Conservation (phyloP, 2,797 vertebrate genomes). For the Momotus momota region DNA sequence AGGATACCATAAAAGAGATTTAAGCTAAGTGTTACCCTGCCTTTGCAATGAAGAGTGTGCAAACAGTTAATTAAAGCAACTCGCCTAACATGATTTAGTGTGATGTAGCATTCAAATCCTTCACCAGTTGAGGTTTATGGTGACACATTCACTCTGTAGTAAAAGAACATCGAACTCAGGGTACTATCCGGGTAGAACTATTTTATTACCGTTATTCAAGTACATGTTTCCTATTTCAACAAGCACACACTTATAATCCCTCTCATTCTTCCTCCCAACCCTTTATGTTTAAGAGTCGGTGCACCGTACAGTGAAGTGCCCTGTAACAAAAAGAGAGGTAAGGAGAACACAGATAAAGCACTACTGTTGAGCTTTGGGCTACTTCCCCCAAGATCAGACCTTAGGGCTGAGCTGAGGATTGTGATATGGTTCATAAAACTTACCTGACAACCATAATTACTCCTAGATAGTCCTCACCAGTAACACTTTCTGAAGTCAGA, state of each 20-base stretch:
- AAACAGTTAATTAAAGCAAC: conserved; percentile 55
- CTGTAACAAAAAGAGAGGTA: neutral
- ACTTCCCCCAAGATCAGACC: neutral
- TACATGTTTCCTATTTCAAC: neutral
- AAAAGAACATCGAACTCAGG: neutral
- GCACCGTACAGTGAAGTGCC: neutral
- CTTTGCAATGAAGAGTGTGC: conserved; percentile 17
- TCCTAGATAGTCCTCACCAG: neutral
- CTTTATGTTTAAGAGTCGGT: neutral
- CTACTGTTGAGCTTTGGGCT: neutral
- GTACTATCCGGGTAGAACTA: neutral
- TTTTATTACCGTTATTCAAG: conserved; percentile 1
- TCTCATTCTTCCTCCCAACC: neutral
- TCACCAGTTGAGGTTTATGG: neutral
- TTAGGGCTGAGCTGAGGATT: neutral
- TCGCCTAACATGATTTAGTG: neutral
- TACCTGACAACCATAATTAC: neutral
- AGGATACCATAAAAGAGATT: conserved; percentile 52
- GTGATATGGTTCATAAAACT: neutral
- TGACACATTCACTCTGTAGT: neutral
- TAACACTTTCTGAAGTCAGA: neutral
- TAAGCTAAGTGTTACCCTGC: conserved; percentile 30
- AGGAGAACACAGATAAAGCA: neutral
- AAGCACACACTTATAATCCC: neutral
- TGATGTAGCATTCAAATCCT: neutral